Percentiles rank a stretch among this genome's conserved stretches.
Evolutionary conservation across 2,113 vertebrate species (phyloP).

Genomic region (Pelecanus crispus): DNA sequence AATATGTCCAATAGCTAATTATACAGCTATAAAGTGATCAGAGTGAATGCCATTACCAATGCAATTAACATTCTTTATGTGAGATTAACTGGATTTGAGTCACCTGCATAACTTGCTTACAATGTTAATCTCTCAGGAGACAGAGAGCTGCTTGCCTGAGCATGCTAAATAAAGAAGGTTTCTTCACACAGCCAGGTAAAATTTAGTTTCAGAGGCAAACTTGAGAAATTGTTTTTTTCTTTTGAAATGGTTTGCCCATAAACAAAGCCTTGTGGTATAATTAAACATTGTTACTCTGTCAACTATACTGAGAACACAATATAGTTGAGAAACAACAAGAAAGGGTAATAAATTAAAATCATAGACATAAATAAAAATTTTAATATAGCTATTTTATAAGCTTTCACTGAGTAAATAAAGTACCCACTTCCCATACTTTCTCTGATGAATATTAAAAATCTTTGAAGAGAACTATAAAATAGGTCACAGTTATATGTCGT

Average conservation of each 20-base stretch:
- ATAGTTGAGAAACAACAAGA: neutral
- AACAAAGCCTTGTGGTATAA: slow-evolving; percentile 14
- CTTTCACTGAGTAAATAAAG: slow-evolving; percentile 43
- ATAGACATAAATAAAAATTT: neutral
- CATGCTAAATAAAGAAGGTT: slow-evolving; percentile 40
- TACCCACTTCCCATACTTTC: slow-evolving; percentile 1
- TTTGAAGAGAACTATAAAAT: slow-evolving; percentile 40
- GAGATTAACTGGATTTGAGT: slow-evolving; percentile 76
- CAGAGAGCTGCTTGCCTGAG: neutral
- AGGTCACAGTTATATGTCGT: slow-evolving; percentile 7
- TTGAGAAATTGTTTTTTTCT: neutral
- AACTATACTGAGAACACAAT: slow-evolving; percentile 19
- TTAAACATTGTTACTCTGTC: slow-evolving; percentile 8
- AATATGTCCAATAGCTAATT: slow-evolving; percentile 67
- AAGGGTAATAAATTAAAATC: slow-evolving; percentile 43
- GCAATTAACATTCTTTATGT: slow-evolving; percentile 73
- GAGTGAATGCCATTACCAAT: slow-evolving; percentile 65
- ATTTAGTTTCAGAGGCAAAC: slow-evolving; percentile 35
- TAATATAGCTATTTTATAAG: slow-evolving; percentile 34
- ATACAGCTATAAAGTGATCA: slow-evolving; percentile 60
- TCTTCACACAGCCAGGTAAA: slow-evolving; percentile 31
- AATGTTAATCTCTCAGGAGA: slow-evolving; percentile 72
- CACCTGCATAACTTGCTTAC: slow-evolving; percentile 73
- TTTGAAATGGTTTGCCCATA: neutral
- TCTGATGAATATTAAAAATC: slow-evolving; percentile 36